Evolutionary conservation across 2,113 vertebrate genomes (phyloP).

Genomic region (Lanius collurio): DNA sequence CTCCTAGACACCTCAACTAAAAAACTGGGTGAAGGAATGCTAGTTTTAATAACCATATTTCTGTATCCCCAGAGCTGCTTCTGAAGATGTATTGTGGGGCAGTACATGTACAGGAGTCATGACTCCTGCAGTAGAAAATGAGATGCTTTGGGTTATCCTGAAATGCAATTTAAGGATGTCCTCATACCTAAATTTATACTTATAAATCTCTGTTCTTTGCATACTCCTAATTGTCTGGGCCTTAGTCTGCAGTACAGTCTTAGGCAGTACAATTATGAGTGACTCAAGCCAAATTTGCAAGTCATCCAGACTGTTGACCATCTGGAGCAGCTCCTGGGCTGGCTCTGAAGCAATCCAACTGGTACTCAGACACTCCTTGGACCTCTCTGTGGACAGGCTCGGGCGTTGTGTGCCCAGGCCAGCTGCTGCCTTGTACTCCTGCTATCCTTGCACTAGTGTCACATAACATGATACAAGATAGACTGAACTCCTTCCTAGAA

Average conservation of each 20-base stretch:
- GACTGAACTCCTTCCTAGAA: constrained; percentile 3
- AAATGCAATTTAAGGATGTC: not conserved
- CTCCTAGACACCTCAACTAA: not conserved
- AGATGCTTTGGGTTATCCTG: not conserved
- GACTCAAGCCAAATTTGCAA: not conserved
- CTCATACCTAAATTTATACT: not conserved
- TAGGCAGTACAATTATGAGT: not conserved
- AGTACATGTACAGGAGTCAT: not conserved
- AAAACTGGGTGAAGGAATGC: not conserved
- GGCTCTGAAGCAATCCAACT: constrained; percentile 36
- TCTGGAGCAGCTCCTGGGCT: constrained; percentile 42
- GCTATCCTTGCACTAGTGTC: not conserved
- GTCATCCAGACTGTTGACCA: not conserved
- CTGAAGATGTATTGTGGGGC: not conserved
- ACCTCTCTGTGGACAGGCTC: not conserved
- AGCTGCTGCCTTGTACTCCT: constrained; percentile 7
- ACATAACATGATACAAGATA: not conserved
- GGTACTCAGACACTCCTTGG: not conserved
- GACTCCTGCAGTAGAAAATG: not conserved
- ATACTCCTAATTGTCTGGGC: not conserved
- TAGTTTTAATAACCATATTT: not conserved
- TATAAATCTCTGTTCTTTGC: not conserved
- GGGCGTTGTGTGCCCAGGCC: constrained; percentile 5
- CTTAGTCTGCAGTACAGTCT: not conserved
- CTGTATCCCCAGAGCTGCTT: not conserved